Percentiles rank a stretch among this genome's conserved stretches.
Evolutionary conservation across 2,797 vertebrate genomes (phyloP).

Genomic region (Sus cebifrons): DNA sequence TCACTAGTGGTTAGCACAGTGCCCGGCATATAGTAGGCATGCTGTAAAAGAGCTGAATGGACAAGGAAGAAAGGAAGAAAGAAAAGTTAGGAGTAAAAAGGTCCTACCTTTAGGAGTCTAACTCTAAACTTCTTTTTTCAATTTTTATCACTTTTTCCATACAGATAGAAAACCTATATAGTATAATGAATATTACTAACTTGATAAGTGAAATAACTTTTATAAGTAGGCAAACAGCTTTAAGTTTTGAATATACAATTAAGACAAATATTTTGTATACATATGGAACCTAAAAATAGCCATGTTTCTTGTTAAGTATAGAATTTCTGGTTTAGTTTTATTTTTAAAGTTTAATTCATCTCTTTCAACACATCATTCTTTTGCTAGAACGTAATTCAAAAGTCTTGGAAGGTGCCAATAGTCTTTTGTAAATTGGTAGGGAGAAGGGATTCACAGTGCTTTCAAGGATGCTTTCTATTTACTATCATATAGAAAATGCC

Average conservation of each 20-base stretch:
- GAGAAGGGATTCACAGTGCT: background rate
- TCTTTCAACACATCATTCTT: background rate
- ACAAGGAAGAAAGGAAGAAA: background rate
- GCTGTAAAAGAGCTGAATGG: background rate
- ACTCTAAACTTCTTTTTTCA: constrained; percentile 27
- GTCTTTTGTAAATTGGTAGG: background rate
- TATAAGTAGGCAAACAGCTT: background rate
- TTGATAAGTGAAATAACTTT: constrained; percentile 51
- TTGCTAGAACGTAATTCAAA: background rate
- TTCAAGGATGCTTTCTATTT: background rate
- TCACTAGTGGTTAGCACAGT: background rate
- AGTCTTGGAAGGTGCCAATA: background rate
- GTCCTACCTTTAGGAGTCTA: constrained; percentile 9
- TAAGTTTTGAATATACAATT: constrained; percentile 26
- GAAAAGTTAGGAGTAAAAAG: background rate
- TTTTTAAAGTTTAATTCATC: background rate
- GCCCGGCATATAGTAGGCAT: background rate
- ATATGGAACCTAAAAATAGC: background rate
- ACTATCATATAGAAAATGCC: background rate
- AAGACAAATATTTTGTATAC: constrained; percentile 8
- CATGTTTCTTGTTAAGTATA: constrained; percentile 8
- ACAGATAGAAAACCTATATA: background rate
- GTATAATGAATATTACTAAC: constrained; percentile 19
- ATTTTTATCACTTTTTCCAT: constrained; percentile 29
- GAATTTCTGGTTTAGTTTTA: background rate